Evolutionary conservation across 2,888 invertebrate genomes (phyloP).

Genomic region (Cheiracanthium punctorium): DNA sequence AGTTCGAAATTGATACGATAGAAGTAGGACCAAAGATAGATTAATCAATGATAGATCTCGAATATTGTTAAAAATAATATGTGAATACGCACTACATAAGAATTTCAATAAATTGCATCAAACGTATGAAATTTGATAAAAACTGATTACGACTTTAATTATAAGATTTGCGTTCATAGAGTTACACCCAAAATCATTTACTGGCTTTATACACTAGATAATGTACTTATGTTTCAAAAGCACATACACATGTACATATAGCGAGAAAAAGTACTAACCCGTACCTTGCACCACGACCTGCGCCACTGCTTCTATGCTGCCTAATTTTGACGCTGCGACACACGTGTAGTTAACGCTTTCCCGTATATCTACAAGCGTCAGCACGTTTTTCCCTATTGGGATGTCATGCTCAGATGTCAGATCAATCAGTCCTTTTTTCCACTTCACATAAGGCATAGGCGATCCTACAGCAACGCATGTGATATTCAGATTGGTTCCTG

Average conservation of each 20-base stretch:
- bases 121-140: too few relatives aligned
- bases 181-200: not conserved
- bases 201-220: not conserved
- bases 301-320: constrained; percentile 90
- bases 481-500: constrained; percentile 92
- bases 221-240: not conserved
- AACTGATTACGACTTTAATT: too few relatives aligned
- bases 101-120: too few relatives aligned
- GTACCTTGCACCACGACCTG: constrained; percentile 97
- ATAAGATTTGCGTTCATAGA: too few relatives aligned
- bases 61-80: too few relatives aligned
- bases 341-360: constrained; percentile 98
- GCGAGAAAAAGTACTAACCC: constrained; percentile 73
- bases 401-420: constrained; percentile 85
- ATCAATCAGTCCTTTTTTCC: constrained; percentile 79
- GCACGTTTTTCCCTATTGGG: constrained; percentile 84
- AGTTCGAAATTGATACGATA: too few relatives aligned
- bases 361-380: constrained; percentile 89
- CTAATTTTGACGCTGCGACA: constrained; percentile 94
- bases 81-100: too few relatives aligned
- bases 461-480: constrained; percentile 98
- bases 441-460: constrained; percentile 97
- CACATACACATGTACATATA: not conserved
- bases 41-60: too few relatives aligned
- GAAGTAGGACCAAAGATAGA: too few relatives aligned